These are phyloP conservation scores for Scaptomyza montana DNA, from an alignment of 1,140 invertebrate genomes.

Conservation along the genomic window DNA sequence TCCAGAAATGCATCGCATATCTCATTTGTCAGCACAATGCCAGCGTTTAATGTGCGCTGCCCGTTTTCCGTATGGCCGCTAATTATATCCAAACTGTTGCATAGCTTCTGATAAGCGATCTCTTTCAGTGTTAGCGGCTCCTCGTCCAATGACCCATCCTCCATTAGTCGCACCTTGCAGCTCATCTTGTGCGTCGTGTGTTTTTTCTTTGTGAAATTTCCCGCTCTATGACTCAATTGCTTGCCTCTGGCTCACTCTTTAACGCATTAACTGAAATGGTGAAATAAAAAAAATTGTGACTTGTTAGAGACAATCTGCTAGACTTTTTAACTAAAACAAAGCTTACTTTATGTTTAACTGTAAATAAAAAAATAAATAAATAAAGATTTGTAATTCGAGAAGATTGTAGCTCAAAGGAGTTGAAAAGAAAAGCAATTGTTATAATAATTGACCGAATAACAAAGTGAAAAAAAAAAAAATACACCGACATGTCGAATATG, in stretches of 20 bases:
- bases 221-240: slow-evolving; percentile 29
- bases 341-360: neutral
- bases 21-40: slow-evolving; percentile 81
- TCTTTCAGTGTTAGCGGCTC: slow-evolving; percentile 85
- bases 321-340: neutral
- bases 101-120: slow-evolving; percentile 87
- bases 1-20: slow-evolving; percentile 86
- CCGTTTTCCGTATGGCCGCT: slow-evolving; percentile 70
- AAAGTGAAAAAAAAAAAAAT: no score
- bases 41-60: slow-evolving; percentile 55
- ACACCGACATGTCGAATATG: no score
- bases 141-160: slow-evolving; percentile 78
- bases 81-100: slow-evolving; percentile 87
- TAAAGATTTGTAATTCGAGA: no score
- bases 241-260: neutral
- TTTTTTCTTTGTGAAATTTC: neutral
- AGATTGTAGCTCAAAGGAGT: no score
- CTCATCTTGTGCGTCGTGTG: slow-evolving; percentile 65
- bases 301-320: neutral
- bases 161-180: slow-evolving; percentile 83
- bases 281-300: neutral
- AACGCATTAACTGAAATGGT: neutral
- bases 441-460: neutral
- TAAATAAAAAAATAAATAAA: no score
- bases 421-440: neutral